Percentiles rank a stretch among this genome's conserved stretches.
phyloP scores from a whole-genome alignment of 2,888 invertebrate genomes.

The Drosophila neonasuta region DNA sequence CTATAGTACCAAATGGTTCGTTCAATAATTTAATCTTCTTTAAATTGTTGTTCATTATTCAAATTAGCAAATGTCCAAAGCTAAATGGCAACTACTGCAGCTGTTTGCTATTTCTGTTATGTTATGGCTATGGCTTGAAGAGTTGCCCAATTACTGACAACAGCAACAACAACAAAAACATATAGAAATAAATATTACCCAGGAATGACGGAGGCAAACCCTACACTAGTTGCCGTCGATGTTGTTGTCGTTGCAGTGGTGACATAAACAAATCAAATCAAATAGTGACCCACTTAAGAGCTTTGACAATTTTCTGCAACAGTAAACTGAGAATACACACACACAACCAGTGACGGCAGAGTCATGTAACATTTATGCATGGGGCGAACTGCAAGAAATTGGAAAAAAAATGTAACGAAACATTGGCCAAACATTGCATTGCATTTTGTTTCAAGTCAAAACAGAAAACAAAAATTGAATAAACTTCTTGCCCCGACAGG shows the following conservation, averaged over 20 bases:
- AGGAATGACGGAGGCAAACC: conserved; percentile 20
- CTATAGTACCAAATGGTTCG: too few relatives aligned
- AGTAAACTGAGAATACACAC: conserved; percentile 23
- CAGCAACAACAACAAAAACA: conserved; percentile 13
- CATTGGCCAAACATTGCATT: conserved; percentile 28
- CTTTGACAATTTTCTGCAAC: conserved; percentile 51
- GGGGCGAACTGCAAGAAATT: conserved; percentile 9
- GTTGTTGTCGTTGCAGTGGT: conserved; percentile 40
- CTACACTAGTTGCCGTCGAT: conserved; percentile 14
- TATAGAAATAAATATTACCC: conserved; percentile 26
- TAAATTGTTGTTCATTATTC: neutral
- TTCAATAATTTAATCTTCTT: neutral
- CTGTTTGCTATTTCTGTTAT: neutral
- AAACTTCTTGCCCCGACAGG: conserved; percentile 2
- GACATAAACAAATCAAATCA: conserved; percentile 71
- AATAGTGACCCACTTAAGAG: conserved; percentile 66
- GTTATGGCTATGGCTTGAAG: conserved; percentile 11
- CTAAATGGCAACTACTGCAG: conserved; percentile 32
- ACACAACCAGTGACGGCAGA: conserved; percentile 42
- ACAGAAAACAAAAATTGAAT: neutral
- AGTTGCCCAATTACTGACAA: conserved; percentile 48
- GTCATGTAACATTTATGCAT: conserved; percentile 32
- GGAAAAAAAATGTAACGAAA: conserved; percentile 20
- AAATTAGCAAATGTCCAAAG: conserved; percentile 32
- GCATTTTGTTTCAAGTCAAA: neutral